These are phyloP conservation scores for Calycopis cecrops DNA, from an alignment of 1,140 invertebrate genomes.

Conservation along the genomic window DNA sequence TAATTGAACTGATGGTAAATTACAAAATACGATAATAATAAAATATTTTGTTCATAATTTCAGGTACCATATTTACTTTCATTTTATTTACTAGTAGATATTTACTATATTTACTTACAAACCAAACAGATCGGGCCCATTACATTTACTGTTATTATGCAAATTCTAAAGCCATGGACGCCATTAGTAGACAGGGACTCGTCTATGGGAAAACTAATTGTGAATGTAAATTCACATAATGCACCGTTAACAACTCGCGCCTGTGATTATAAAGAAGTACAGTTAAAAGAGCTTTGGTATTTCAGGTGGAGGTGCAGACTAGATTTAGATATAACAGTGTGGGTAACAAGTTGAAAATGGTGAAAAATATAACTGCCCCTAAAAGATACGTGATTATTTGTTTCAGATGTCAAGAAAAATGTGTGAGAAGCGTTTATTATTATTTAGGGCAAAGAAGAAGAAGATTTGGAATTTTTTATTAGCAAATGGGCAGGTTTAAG, in stretches of 20 bases:
- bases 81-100: too few species aligned
- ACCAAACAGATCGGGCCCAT: background rate
- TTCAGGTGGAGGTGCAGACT: too few species aligned
- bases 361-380: too few species aligned
- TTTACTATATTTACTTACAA: background rate
- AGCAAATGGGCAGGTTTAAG: too few species aligned
- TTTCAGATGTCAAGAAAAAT: too few species aligned
- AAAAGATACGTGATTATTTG: too few species aligned
- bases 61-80: too few species aligned
- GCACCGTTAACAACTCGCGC: slow-evolving; percentile 4
- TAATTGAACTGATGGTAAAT: background rate
- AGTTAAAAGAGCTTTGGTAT: background rate
- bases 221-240: slow-evolving; percentile 10
- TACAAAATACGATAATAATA: background rate
- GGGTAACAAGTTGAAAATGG: too few species aligned
- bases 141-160: slow-evolving; percentile 7
- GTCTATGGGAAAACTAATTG: slow-evolving; percentile 9
- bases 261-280: slow-evolving; percentile 24
- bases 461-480: too few species aligned
- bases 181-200: slow-evolving; percentile 1
- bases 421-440: too few species aligned
- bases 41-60: background rate
- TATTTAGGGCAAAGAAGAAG: too few species aligned
- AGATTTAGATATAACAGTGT: too few species aligned
- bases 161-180: slow-evolving; percentile 4